phyloP scores from a whole-genome alignment of 2,888 invertebrate genomes.

The Teinopalpus imperialis region DNA sequence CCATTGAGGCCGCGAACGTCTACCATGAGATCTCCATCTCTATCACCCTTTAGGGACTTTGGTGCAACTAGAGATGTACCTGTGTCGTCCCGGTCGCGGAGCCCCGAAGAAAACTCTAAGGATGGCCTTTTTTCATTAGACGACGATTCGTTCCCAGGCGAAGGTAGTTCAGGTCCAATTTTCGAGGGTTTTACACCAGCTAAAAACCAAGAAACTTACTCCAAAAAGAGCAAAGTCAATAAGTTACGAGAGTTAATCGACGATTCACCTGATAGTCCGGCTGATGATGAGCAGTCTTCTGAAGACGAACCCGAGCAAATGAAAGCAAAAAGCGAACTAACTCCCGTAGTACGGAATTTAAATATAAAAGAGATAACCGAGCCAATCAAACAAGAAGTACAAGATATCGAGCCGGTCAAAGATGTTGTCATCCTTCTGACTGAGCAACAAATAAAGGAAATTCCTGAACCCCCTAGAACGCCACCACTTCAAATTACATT shows the following conservation, averaged over 20 bases:
- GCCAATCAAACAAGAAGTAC: slow-evolving; percentile 45
- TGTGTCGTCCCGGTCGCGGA: slow-evolving; percentile 82
- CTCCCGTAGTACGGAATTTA: slow-evolving; percentile 40
- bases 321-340: slow-evolving; percentile 49
- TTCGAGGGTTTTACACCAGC: slow-evolving; percentile 82
- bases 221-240: slow-evolving; percentile 74
- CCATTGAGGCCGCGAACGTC: slow-evolving; percentile 54
- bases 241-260: slow-evolving; percentile 72
- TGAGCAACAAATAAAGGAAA: slow-evolving; percentile 38
- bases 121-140: slow-evolving; percentile 82
- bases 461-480: slow-evolving; percentile 55
- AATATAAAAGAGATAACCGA: slow-evolving; percentile 39
- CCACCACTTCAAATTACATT: slow-evolving; percentile 45
- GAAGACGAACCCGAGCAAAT: slow-evolving; percentile 65
- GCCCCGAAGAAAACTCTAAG: slow-evolving; percentile 84
- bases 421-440: slow-evolving; percentile 39
- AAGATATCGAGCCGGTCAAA: slow-evolving; percentile 40
- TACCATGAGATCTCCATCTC: slow-evolving; percentile 62
- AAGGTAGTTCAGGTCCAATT: slow-evolving; percentile 73
- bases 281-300: slow-evolving; percentile 79
- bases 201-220: slow-evolving; percentile 79
- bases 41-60: slow-evolving; percentile 73
- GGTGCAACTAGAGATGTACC: slow-evolving; percentile 77
- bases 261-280: slow-evolving; percentile 75
- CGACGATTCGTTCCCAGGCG: slow-evolving; percentile 83